Evolutionary conservation across 2,797 vertebrate genomes (phyloP).

Genomic region (Crenuchus spilurus): DNA sequence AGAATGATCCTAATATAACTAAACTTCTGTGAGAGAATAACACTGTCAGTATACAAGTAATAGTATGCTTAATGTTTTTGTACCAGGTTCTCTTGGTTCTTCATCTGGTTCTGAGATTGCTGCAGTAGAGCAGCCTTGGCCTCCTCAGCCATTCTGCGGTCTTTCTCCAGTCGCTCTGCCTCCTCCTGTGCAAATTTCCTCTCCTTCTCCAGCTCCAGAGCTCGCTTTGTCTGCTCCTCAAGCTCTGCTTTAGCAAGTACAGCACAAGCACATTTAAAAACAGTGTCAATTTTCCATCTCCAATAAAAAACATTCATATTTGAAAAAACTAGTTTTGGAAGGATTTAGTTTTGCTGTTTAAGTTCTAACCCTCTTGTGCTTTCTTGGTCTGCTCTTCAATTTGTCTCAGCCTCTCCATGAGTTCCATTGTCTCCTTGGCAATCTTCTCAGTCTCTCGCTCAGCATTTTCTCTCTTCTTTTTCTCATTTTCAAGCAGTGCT

Average conservation of each 20-base stretch:
- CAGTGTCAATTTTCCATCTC: not conserved
- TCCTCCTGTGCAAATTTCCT: slow-evolving; percentile 88
- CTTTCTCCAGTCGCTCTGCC: slow-evolving; percentile 90
- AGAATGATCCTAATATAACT: no score
- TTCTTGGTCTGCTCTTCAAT: slow-evolving; percentile 97
- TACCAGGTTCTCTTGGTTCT: slow-evolving; percentile 92
- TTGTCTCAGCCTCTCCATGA: slow-evolving; percentile 91
- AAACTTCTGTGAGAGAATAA: no score
- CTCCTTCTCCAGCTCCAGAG: slow-evolving; percentile 91
- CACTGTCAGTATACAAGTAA: no score
- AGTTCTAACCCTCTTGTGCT: slow-evolving; percentile 89
- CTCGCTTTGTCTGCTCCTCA: slow-evolving; percentile 93
- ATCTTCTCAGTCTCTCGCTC: slow-evolving; percentile 98
- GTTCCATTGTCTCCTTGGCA: slow-evolving; percentile 93
- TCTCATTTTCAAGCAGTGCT: slow-evolving; percentile 95
- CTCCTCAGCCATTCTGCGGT: slow-evolving; percentile 87
- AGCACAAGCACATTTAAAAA: not conserved
- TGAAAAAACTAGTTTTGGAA: not conserved
- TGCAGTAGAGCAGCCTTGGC: slow-evolving; percentile 87
- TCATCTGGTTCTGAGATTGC: slow-evolving; percentile 87
- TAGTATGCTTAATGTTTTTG: not conserved
- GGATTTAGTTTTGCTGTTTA: not conserved
- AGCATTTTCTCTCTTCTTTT: slow-evolving; percentile 94
- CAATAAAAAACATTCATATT: not conserved
- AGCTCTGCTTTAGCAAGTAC: slow-evolving; percentile 78